These are phyloP conservation scores for Gandaritis pyraliata DNA, from an alignment of 2,888 invertebrate genomes.

Conservation along the genomic window DNA sequence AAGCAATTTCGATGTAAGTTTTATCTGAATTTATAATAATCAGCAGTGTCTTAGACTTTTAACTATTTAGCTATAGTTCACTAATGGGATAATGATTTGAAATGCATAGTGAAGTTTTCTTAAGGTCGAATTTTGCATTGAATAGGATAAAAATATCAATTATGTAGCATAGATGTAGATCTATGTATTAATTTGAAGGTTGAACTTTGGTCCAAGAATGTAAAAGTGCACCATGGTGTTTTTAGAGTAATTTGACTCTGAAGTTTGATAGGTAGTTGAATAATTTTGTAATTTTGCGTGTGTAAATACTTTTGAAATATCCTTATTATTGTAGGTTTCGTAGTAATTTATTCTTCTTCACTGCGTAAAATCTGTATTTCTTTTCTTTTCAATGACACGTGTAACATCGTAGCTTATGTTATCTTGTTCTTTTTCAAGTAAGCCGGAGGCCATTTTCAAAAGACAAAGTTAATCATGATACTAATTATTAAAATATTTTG, in stretches of 20 bases:
- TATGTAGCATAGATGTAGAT: conserved; percentile 49
- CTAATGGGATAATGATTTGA: conserved; percentile 52
- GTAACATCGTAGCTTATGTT: background rate
- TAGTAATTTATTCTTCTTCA: conserved; percentile 8
- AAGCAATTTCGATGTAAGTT: conserved; percentile 58
- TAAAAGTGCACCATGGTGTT: conserved; percentile 71
- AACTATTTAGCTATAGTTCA: conserved; percentile 54
- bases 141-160: conserved; percentile 38
- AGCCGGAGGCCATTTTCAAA: background rate
- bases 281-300: conserved; percentile 9
- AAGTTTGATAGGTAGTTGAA: conserved; percentile 26
- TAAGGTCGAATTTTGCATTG: conserved; percentile 46
- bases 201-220: conserved; percentile 84
- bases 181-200: conserved; percentile 75
- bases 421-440: background rate
- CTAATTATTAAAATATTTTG: no score
- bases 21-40: conserved; percentile 47
- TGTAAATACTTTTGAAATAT: conserved; percentile 35
- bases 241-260: conserved; percentile 58
- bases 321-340: conserved; percentile 8
- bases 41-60: conserved; percentile 60
- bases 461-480: no score
- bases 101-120: conserved; percentile 40
- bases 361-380: background rate
- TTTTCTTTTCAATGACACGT: conserved; percentile 11